Evolutionary conservation across 2,113 vertebrate species (phyloP).

Genomic region (Actenoides lindsayi): DNA sequence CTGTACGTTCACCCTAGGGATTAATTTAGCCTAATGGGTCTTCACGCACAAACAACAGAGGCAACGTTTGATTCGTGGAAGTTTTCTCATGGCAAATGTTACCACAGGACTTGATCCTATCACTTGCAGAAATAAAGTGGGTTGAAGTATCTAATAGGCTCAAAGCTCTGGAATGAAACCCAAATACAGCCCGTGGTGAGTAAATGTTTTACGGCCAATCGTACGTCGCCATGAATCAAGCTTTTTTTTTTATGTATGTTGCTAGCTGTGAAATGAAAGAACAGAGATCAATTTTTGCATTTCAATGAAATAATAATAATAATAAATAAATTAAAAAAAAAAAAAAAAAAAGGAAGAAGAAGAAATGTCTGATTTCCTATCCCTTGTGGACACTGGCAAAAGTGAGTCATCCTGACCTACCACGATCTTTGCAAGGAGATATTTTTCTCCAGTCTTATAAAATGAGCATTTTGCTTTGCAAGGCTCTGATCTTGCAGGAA

Average conservation of each 20-base stretch:
- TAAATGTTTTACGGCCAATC: background rate
- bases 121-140: background rate
- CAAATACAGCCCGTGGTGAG: background rate
- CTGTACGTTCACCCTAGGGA: conserved; percentile 17
- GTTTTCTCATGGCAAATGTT: background rate
- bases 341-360: background rate
- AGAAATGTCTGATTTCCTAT: background rate
- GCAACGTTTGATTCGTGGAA: conserved; percentile 29
- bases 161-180: background rate
- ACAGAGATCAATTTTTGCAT: background rate
- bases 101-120: background rate
- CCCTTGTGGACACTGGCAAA: background rate
- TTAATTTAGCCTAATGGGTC: conserved; percentile 60
- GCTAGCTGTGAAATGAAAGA: background rate
- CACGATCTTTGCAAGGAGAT: background rate
- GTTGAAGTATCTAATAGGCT: conserved; percentile 3
- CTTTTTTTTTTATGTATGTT: background rate
- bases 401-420: conserved; percentile 33
- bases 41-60: conserved; percentile 2
- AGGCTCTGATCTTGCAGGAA: background rate
- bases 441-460: background rate
- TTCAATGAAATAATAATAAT: background rate
- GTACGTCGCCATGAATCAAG: background rate
- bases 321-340: background rate
- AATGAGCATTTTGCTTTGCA: background rate